A percentile compares a stretch with the other conserved stretches of the same genome.
Evolutionary conservation across 2,797 vertebrate genomes (phyloP).

Genomic region (Bryconaethiops microstoma): DNA sequence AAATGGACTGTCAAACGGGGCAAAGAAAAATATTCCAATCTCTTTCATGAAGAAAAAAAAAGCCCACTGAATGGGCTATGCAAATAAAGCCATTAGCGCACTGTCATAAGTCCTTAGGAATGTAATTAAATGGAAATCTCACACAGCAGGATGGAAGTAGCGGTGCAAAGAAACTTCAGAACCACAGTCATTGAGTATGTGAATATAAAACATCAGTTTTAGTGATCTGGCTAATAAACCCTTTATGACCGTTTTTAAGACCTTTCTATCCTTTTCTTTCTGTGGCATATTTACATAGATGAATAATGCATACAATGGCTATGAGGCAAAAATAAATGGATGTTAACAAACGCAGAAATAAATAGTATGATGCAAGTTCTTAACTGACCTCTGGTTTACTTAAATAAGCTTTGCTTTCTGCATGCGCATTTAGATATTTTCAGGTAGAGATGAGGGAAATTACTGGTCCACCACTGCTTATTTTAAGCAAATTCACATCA

Average conservation of each 20-base stretch:
- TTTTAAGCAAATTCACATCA: constrained; percentile 31
- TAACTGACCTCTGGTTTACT: constrained; percentile 17
- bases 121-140: constrained; percentile 42
- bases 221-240: constrained; percentile 37
- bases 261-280: constrained; percentile 15
- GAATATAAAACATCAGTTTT: constrained; percentile 32
- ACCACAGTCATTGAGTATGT: constrained; percentile 22
- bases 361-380: constrained; percentile 32
- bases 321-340: constrained; percentile 56
- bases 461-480: constrained; percentile 58
- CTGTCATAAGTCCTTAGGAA: constrained; percentile 37
- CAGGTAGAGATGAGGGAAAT: constrained; percentile 50
- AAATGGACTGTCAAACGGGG: constrained; percentile 16
- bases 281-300: constrained; percentile 55
- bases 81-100: constrained; percentile 46
- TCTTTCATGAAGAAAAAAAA: constrained; percentile 1
- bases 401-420: constrained; percentile 21
- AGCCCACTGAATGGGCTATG: constrained; percentile 1
- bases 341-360: constrained; percentile 27
- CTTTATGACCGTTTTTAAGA: constrained; percentile 39
- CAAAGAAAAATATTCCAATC: not conserved
- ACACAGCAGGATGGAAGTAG: constrained; percentile 44
- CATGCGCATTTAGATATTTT: constrained; percentile 44
- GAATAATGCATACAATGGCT: constrained; percentile 51
- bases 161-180: constrained; percentile 43